A percentile compares a stretch with the other conserved stretches of the same genome.
Conservation (phyloP, 35 echinoderm and acorn worm species). For the Acanthaster planci region DNA sequence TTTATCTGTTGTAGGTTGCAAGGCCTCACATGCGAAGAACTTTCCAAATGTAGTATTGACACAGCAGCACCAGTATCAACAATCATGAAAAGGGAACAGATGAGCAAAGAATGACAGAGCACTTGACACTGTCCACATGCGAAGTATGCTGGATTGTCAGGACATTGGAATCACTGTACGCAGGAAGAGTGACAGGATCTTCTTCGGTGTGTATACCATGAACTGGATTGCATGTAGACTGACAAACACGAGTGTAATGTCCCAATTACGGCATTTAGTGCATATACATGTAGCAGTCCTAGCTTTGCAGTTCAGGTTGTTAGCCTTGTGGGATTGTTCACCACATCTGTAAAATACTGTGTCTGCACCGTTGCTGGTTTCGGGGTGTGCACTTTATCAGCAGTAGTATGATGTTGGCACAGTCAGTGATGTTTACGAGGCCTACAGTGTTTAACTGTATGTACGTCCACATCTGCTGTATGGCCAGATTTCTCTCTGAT, state of each 20-base stretch:
- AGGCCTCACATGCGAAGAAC: slow-evolving; percentile 38
- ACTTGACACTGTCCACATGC: slow-evolving; percentile 34
- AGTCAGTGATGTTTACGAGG: background rate
- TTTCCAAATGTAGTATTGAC: slow-evolving; percentile 41
- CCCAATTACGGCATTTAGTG: slow-evolving; percentile 35
- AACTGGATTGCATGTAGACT: background rate
- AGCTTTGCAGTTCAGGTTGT: slow-evolving; percentile 17
- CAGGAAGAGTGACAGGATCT: background rate
- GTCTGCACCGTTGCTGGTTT: background rate
- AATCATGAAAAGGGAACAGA: slow-evolving; percentile 24
- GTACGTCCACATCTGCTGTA: background rate
- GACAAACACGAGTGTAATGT: slow-evolving; percentile 55
- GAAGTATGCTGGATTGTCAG: background rate
- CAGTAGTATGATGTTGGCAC: background rate
- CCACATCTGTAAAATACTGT: slow-evolving; percentile 34
- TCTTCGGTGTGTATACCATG: background rate
- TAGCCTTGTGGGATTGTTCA: slow-evolving; percentile 30
- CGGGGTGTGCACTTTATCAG: no score
- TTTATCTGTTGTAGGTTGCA: background rate
- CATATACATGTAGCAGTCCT: slow-evolving; percentile 32
- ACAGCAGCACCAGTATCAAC: slow-evolving; percentile 56
- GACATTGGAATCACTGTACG: background rate
- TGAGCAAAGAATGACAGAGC: background rate
- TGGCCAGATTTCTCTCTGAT: background rate
- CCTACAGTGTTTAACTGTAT: background rate